A percentile compares a stretch with the other conserved stretches of the same genome.
These are phyloP conservation scores for Umimayanthus chanpuru DNA, from an alignment of 92 coral and sea anemone species.

Conservation along the genomic window DNA sequence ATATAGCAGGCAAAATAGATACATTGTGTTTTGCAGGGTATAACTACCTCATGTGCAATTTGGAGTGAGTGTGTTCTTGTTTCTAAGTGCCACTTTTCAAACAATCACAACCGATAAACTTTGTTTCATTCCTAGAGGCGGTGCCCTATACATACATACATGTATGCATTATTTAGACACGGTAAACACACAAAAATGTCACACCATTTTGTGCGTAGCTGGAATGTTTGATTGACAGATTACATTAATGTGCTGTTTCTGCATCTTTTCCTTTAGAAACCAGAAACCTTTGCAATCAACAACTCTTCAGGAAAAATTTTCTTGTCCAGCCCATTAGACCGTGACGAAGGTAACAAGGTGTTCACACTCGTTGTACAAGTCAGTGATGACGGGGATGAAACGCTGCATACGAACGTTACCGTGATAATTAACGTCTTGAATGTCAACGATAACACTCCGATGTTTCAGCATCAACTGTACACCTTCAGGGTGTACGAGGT, in stretches of 20 bases:
- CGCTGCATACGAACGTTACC: conserved; percentile 24
- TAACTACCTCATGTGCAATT: background rate
- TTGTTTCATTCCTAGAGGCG: background rate
- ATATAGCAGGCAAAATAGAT: too few relatives aligned
- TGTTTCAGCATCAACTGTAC: conserved; percentile 50
- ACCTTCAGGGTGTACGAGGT: conserved; percentile 43
- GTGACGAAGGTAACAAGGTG: background rate
- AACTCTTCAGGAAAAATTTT: conserved; percentile 12
- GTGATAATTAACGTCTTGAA: conserved; percentile 56
- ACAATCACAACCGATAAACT: background rate
- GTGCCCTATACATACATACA: too few relatives aligned
- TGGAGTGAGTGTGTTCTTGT: background rate
- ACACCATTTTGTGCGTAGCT: background rate
- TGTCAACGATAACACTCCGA: conserved; percentile 68
- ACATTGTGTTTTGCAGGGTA: too few relatives aligned
- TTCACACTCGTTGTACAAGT: conserved; percentile 25
- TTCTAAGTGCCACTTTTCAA: too few relatives aligned
- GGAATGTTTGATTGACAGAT: background rate
- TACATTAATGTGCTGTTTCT: background rate
- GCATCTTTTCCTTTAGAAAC: background rate
- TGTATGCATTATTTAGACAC: too few relatives aligned
- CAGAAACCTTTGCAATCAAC: conserved; percentile 11
- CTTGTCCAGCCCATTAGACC: conserved; percentile 14
- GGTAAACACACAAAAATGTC: too few relatives aligned
- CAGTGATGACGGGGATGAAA: conserved; percentile 13